A percentile compares a stretch with the other conserved stretches of the same genome.
Conservation (phyloP, 2,797 vertebrate genomes). For the Sebastes minor region DNA sequence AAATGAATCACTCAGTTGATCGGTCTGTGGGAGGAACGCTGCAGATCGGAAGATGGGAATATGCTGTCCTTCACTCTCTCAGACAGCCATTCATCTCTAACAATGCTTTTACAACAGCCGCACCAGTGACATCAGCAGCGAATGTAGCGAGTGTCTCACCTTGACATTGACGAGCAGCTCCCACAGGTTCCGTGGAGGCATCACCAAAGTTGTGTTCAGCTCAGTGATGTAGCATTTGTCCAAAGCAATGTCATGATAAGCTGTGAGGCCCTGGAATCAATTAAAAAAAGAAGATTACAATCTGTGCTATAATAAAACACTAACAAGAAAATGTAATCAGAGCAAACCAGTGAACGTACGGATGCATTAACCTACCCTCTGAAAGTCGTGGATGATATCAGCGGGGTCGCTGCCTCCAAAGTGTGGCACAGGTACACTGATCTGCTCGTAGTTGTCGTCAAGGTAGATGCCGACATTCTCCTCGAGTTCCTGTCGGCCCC, state of each 20-base stretch:
- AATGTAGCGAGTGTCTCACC: slow-evolving; percentile 74
- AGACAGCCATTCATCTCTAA: slow-evolving; percentile 12
- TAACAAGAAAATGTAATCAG: not conserved
- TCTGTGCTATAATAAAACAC: not conserved
- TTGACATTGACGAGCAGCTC: slow-evolving; percentile 93
- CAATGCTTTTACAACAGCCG: not conserved
- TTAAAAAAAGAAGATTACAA: not conserved
- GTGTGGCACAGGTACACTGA: slow-evolving; percentile 91
- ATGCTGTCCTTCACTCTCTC: slow-evolving; percentile 12
- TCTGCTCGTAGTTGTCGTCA: slow-evolving; percentile 92
- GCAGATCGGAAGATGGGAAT: slow-evolving; percentile 19
- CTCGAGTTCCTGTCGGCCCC: slow-evolving; percentile 87
- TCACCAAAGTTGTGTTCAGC: slow-evolving; percentile 92
- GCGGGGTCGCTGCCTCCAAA: slow-evolving; percentile 92
- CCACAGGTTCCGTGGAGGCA: slow-evolving; percentile 93
- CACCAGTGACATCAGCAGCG: not conserved
- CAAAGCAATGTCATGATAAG: slow-evolving; percentile 91
- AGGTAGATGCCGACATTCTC: slow-evolving; percentile 93
- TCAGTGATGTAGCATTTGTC: slow-evolving; percentile 96
- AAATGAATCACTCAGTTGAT: slow-evolving; percentile 43
- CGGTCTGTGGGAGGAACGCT: slow-evolving; percentile 11
- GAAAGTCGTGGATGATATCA: slow-evolving; percentile 95
- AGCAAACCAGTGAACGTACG: not conserved
- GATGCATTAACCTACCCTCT: slow-evolving; percentile 82
- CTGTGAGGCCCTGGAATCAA: slow-evolving; percentile 88